phyloP scores from a whole-genome alignment of 2,888 invertebrate species.

The Athalia cordata region DNA sequence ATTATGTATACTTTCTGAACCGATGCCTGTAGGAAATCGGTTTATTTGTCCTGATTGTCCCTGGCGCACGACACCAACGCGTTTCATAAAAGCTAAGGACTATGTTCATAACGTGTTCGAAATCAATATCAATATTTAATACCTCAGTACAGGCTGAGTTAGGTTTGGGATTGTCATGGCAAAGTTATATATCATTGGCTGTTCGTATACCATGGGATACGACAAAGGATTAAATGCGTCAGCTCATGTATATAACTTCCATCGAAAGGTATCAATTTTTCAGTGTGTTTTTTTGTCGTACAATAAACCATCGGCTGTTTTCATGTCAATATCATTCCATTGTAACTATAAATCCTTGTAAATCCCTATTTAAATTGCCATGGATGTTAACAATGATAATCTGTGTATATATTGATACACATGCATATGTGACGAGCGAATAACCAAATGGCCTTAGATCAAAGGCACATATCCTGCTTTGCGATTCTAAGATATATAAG shows the following conservation, averaged over 20 bases:
- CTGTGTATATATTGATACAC: slow-evolving; percentile 24
- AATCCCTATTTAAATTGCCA: neutral
- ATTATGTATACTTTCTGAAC: neutral
- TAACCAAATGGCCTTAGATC: slow-evolving; percentile 40
- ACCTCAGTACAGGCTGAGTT: no score
- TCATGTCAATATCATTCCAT: neutral
- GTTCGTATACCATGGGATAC: neutral
- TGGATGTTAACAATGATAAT: slow-evolving; percentile 27
- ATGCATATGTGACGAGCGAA: slow-evolving; percentile 20
- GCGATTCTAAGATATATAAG: neutral
- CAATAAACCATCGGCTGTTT: no score
- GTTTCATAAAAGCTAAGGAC: neutral
- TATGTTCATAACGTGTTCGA: neutral
- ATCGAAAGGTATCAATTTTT: neutral
- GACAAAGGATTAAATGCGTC: slow-evolving; percentile 26
- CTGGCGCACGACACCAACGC: neutral
- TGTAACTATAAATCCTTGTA: no score
- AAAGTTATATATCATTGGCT: neutral
- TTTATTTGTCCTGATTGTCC: neutral
- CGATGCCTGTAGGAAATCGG: neutral
- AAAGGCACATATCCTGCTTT: neutral
- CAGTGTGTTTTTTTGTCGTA: neutral
- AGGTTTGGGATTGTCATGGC: slow-evolving; percentile 21
- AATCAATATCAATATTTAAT: slow-evolving; percentile 35
- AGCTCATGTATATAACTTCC: neutral